Evolutionary conservation across 2,113 vertebrate species (phyloP).

Genomic region (Oreochromis niloticus): DNA sequence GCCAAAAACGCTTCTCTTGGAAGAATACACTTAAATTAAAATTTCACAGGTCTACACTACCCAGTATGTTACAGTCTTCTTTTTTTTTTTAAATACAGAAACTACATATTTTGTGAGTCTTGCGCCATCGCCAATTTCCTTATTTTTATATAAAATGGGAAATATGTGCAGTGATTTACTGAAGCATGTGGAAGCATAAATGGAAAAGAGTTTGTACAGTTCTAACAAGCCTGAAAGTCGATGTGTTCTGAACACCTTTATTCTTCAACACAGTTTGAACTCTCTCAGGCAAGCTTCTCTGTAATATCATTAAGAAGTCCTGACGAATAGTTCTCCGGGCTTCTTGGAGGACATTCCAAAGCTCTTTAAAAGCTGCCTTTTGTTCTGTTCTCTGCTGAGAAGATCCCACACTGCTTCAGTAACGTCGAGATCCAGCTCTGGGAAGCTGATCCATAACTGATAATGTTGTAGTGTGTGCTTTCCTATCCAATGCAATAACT

Average conservation of each 20-base stretch:
- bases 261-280: not conserved
- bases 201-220: not conserved
- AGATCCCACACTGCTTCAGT: not conserved
- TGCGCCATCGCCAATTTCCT: not conserved
- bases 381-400: not conserved
- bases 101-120: not conserved
- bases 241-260: not conserved
- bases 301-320: not conserved
- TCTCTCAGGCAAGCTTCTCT: not conserved
- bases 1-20: not conserved
- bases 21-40: not conserved
- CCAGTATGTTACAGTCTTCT: not conserved
- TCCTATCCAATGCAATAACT: not conserved
- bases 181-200: not conserved
- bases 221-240: not conserved
- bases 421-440: not conserved
- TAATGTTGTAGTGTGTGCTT: not conserved
- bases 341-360: not conserved
- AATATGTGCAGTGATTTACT: not conserved
- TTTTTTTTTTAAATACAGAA: not conserved
- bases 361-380: not conserved
- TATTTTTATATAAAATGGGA: not conserved
- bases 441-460: not conserved
- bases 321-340: not conserved
- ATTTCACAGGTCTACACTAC: not conserved